phyloP scores from a whole-genome alignment of 2,888 invertebrate species.

The Pyrgus malvae region DNA sequence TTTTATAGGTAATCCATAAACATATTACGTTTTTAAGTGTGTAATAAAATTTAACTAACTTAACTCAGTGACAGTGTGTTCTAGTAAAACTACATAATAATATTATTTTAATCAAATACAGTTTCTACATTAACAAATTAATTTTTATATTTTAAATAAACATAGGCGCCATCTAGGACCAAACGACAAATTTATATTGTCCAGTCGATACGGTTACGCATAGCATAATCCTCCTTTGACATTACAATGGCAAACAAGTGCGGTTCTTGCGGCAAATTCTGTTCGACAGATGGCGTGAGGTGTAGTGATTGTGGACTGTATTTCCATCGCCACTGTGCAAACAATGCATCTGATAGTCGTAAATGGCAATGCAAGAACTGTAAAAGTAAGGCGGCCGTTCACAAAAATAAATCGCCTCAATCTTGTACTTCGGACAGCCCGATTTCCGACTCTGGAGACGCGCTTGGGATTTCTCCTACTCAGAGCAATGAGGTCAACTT shows the following conservation, averaged over 20 bases:
- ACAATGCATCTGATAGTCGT: neutral
- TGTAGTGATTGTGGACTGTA: neutral
- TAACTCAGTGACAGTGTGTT: no score
- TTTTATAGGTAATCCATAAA: no score
- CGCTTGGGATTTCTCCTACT: neutral
- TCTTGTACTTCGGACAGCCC: neutral
- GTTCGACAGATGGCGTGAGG: conserved; percentile 5
- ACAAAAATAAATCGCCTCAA: neutral
- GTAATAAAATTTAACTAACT: no score
- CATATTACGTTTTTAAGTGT: no score
- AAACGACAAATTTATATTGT: no score
- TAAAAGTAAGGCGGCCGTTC: neutral
- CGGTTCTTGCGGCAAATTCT: neutral
- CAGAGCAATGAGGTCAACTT: neutral
- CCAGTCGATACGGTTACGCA: neutral
- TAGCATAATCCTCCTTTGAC: neutral
- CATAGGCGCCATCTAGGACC: no score
- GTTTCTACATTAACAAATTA: no score
- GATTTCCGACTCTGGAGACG: no score
- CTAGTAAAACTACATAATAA: no score
- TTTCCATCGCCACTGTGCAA: neutral
- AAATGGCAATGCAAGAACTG: neutral
- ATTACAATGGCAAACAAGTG: neutral
- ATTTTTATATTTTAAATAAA: no score
- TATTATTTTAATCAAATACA: no score